These are phyloP conservation scores for Apodemia zela DNA, from an alignment of 2,888 invertebrate genomes.

Conservation along the genomic window DNA sequence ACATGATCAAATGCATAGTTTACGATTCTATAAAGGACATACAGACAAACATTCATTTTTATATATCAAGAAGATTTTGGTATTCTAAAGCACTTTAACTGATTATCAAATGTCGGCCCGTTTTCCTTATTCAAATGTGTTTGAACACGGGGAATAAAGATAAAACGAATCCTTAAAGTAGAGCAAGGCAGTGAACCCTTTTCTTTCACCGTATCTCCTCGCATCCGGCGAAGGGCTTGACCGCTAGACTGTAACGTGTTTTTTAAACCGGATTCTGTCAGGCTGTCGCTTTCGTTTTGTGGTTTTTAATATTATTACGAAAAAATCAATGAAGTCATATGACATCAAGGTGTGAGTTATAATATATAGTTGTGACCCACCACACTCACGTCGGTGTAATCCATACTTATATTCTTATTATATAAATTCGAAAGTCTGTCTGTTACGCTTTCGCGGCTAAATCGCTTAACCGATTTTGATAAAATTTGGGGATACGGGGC, in stretches of 20 bases:
- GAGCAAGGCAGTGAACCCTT: slow-evolving; percentile 12
- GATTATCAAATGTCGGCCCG: neutral
- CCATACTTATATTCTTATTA: no score
- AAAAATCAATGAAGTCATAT: neutral
- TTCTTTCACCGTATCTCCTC: slow-evolving; percentile 15
- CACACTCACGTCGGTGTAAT: neutral
- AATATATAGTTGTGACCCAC: neutral
- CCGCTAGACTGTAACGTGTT: slow-evolving; percentile 43
- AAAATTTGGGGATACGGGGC: no score
- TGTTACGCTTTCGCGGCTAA: no score
- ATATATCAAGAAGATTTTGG: no score
- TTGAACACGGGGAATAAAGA: neutral
- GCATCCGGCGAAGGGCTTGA: slow-evolving; percentile 22
- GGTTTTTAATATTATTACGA: neutral
- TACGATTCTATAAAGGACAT: no score
- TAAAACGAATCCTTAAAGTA: slow-evolving; percentile 8
- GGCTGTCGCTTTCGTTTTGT: slow-evolving; percentile 40
- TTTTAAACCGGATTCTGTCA: slow-evolving; percentile 55
- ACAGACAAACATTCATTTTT: no score
- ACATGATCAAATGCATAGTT: no score
- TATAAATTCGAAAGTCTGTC: no score
- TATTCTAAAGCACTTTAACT: neutral
- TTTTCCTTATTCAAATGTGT: neutral
- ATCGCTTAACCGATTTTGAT: no score
- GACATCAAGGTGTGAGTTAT: neutral